Evolutionary conservation across 2,113 vertebrate species (phyloP).

Genomic region (Bungarus multicinctus): DNA sequence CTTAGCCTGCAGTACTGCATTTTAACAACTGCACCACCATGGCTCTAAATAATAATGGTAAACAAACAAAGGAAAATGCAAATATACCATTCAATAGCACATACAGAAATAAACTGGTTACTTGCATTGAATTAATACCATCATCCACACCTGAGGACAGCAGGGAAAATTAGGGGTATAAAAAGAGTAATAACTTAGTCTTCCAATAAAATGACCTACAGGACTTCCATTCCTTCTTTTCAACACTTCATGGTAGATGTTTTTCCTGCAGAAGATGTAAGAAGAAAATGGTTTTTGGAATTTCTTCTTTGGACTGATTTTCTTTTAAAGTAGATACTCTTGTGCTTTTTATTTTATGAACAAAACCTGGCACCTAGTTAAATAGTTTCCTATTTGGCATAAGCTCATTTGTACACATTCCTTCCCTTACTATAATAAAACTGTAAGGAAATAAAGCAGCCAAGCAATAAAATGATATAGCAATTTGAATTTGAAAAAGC

Average conservation of each 20-base stretch:
- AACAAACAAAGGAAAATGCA: background rate
- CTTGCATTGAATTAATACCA: background rate
- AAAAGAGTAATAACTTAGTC: background rate
- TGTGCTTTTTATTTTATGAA: background rate
- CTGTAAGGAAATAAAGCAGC: background rate
- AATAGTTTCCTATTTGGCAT: background rate
- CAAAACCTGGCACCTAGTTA: background rate
- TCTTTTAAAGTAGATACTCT: background rate
- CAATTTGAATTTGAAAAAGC: conserved; percentile 9
- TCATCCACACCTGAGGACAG: background rate
- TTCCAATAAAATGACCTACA: background rate
- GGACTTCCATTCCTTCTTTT: background rate
- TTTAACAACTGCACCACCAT: no score
- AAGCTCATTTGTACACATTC: background rate
- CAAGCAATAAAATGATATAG: background rate
- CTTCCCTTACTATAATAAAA: background rate
- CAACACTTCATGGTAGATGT: background rate
- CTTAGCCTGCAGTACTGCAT: no score
- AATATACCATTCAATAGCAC: background rate
- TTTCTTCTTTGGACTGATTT: background rate
- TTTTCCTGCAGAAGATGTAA: background rate
- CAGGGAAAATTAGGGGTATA: background rate
- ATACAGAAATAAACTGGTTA: background rate
- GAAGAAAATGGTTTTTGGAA: background rate
- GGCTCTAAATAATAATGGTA: background rate